Evolutionary conservation across 2,888 invertebrate genomes (phyloP).

Genomic region (Epirrhoe tristata): DNA sequence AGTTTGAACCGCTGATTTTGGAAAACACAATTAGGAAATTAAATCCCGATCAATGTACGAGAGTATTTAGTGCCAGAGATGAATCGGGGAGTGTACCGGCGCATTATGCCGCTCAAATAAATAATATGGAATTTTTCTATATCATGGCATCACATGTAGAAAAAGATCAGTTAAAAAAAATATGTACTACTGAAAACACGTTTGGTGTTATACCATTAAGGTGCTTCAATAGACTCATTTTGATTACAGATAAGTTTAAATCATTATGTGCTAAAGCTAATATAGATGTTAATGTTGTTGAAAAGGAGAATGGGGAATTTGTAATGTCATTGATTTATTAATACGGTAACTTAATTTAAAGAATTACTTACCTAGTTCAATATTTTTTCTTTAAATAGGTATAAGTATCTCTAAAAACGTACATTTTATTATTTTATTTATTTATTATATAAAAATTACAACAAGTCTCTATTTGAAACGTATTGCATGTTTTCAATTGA

Average conservation of each 20-base stretch:
- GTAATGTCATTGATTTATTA: neutral
- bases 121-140: slow-evolving; percentile 3
- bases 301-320: neutral
- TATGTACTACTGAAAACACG: neutral
- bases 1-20: neutral
- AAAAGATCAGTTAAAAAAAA: neutral
- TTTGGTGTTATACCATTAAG: neutral
- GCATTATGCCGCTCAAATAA: neutral
- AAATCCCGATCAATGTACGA: slow-evolving; percentile 9
- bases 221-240: neutral
- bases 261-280: slow-evolving; percentile 5
- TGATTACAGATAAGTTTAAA: neutral
- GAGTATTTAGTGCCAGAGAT: slow-evolving; percentile 10
- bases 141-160: neutral
- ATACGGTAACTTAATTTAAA: neutral
- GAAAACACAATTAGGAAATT: neutral
- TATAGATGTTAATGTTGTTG: neutral
- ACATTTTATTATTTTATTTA: too few relatives aligned
- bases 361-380: too few relatives aligned
- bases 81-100: neutral
- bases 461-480: too few relatives aligned
- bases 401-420: too few relatives aligned
- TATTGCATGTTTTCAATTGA: too few relatives aligned
- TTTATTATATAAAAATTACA: too few relatives aligned
- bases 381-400: too few relatives aligned